Evolutionary conservation across 2,113 vertebrate species (phyloP).

Genomic region (Prunella fulvescens): DNA sequence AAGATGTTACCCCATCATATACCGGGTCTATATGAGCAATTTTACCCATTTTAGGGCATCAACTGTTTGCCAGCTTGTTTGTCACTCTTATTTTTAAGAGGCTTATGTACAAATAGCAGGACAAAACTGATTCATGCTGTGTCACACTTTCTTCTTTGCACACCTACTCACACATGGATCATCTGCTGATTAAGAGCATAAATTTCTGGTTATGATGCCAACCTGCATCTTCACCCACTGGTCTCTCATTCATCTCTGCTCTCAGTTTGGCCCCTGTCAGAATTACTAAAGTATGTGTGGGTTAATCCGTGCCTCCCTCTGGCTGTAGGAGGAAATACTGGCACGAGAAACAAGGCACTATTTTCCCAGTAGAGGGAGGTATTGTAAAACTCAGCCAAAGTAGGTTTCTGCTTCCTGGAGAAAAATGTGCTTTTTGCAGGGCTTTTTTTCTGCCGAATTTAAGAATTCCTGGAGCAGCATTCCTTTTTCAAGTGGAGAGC

Average conservation of each 20-base stretch:
- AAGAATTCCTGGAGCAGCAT: neutral
- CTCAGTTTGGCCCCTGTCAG: fast-evolving
- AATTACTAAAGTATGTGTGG: neutral
- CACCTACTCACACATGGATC: neutral
- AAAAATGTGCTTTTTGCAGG: neutral
- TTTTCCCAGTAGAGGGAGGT: slow-evolving; percentile 54
- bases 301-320: neutral
- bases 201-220: neutral
- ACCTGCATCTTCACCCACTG: neutral
- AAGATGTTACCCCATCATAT: neutral
- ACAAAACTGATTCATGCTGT: neutral
- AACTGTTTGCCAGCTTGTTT: neutral
- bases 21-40: neutral
- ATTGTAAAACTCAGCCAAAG: neutral
- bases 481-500: no score
- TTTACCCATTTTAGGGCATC: neutral
- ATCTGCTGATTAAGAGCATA: neutral
- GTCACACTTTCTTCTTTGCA: neutral
- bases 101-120: neutral
- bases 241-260: neutral
- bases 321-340: neutral
- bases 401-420: neutral
- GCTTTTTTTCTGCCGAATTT: neutral
- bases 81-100: neutral
- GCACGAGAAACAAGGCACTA: neutral